These are phyloP conservation scores for Calameuta idolon DNA, from an alignment of 2,888 invertebrate genomes.

Conservation along the genomic window DNA sequence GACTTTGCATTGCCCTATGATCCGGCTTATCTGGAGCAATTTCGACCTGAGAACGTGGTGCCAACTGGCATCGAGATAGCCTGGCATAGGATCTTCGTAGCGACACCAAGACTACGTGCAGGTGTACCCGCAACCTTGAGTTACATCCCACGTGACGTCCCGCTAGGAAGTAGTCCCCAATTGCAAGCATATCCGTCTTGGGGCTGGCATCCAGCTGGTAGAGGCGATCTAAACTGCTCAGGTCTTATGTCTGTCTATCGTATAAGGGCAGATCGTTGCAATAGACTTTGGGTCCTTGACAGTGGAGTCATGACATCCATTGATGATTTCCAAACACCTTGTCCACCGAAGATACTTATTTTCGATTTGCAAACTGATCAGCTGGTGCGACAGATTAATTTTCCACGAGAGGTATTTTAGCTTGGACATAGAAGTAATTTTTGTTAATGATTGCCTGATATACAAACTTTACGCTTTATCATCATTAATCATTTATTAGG, in stretches of 20 bases:
- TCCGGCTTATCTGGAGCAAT: conserved; percentile 62
- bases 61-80: conserved; percentile 82
- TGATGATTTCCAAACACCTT: conserved; percentile 75
- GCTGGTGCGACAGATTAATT: conserved; percentile 77
- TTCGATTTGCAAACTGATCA: conserved; percentile 82
- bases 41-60: conserved; percentile 80
- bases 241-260: conserved; percentile 85
- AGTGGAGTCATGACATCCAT: conserved; percentile 80
- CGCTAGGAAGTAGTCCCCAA: conserved; percentile 77
- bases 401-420: conserved; percentile 73
- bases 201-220: conserved; percentile 81
- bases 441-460: neutral
- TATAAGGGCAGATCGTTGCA: conserved; percentile 81
- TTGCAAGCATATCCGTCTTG: conserved; percentile 81
- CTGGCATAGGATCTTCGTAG: conserved; percentile 79
- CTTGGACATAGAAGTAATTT: neutral
- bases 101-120: conserved; percentile 79
- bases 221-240: conserved; percentile 79
- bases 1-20: conserved; percentile 64
- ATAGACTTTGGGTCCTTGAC: conserved; percentile 85
- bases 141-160: conserved; percentile 75
- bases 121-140: conserved; percentile 84
- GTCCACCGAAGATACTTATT: conserved; percentile 85
- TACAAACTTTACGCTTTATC: neutral
- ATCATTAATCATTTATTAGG: conserved; percentile 48